Percentiles rank a stretch among this genome's conserved stretches.
Evolutionary conservation across 2,797 vertebrate species (phyloP).

Genomic region (Bradypus variegatus): DNA sequence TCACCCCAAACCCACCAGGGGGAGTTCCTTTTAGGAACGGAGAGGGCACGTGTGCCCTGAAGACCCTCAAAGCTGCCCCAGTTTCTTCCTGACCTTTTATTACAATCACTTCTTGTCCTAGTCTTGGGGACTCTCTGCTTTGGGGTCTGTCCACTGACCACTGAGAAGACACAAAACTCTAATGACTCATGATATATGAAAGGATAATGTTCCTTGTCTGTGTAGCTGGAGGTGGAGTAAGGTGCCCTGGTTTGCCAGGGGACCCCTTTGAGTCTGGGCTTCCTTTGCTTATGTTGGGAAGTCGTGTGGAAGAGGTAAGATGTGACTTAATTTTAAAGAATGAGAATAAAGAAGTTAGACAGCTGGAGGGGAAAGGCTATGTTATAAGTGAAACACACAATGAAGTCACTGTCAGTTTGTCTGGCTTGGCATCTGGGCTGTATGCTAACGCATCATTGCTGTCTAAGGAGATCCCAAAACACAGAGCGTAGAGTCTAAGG

Average conservation of each 20-base stretch:
- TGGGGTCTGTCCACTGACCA: neutral
- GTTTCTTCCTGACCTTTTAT: neutral
- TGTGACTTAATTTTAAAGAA: constrained; percentile 1
- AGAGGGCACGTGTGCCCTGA: neutral
- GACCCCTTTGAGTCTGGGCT: neutral
- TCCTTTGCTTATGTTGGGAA: neutral
- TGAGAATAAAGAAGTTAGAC: neutral
- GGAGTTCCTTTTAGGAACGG: neutral
- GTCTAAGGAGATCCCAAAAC: neutral
- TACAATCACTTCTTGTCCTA: constrained; percentile 14
- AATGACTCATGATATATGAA: neutral
- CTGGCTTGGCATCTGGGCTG: neutral
- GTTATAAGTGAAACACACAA: neutral
- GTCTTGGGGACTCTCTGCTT: neutral
- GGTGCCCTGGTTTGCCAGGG: neutral
- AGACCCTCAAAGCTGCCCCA: neutral
- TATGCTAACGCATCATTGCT: neutral
- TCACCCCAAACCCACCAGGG: neutral
- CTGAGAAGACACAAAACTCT: neutral
- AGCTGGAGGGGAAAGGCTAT: neutral
- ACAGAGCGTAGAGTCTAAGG: neutral
- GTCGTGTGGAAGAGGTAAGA: neutral
- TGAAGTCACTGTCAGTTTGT: no score
- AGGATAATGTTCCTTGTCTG: neutral
- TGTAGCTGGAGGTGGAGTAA: neutral